Base-by-base conservation (phyloP, 2,113 vertebrate species). In the Gobiocypris rarus region DNA sequence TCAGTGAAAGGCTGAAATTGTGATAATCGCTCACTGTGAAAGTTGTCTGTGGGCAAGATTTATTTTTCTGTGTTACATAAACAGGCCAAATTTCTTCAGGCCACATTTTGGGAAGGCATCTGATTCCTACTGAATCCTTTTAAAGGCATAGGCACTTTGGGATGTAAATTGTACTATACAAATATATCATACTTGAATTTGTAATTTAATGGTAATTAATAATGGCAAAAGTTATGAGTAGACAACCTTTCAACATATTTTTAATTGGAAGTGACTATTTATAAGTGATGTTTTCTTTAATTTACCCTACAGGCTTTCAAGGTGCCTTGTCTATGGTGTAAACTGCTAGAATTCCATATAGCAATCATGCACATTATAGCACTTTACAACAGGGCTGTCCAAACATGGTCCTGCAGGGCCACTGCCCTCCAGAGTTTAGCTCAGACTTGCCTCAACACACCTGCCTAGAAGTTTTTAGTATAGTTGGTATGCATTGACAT, bases 1-100 rank as follows among this genome's bases (percentile, higher is more conserved):
- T 61, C 13, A 26, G 7, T 19, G 34, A 24, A 24, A 45, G 28
- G 75, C 52, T n/a, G 3, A 77, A 34, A 77, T 58, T 56, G 48
- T 28, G 1, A 31, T 75, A 75, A 75, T 54, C 14, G 19, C 24
- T 54, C 9, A 52, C 73, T 52, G 56, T 76, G 9, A 58, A 76
- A 56, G 52, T 19, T 76, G 74, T 56, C 31, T 77, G 52, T 41
- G 17, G 31, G 75, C 22, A 77, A 34, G 26, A 73, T 76, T 52
- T 19, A 17, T 13, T 75, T 9, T 3, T 1, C 3, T n/a, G 1
- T 56, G 4, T 38, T 31, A 70, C n/a, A 10, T 13, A 71, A 70
- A 71, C 38, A 24, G 11, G 22, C 22, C 5, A 8, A 0, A 71
- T 75, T 38, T 76, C 31, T 34, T 19, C 28, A 76, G 17, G 50